Conservation (phyloP, 64 coral and sea anemone genomes). For the Trachythela sp. region DNA sequence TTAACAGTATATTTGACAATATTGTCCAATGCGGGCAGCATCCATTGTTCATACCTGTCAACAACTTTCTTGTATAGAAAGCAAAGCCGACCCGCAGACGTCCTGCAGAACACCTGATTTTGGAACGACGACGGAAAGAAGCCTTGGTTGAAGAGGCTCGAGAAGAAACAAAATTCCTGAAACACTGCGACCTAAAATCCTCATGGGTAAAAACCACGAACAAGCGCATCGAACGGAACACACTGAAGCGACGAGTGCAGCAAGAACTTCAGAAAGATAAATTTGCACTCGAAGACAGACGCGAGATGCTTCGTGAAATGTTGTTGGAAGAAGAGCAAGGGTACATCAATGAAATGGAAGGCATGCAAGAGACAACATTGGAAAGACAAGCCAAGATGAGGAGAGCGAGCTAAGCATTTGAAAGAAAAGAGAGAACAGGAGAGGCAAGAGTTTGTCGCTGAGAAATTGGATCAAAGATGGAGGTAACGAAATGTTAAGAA, state of each 20-base stretch:
- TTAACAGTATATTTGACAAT: too few relatives aligned
- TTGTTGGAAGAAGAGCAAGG: conserved; percentile 74
- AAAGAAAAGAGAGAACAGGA: conserved; percentile 89
- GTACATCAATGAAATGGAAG: conserved; percentile 87
- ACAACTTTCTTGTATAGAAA: neutral
- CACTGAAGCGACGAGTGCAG: neutral
- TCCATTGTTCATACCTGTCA: too few relatives aligned
- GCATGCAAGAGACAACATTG: conserved; percentile 89
- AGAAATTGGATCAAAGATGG: conserved; percentile 96
- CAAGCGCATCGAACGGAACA: neutral
- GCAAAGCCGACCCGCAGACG: neutral
- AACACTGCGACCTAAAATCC: neutral
- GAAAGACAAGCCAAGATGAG: conserved; percentile 98
- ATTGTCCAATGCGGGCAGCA: too few relatives aligned
- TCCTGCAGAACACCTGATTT: neutral
- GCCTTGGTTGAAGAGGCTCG: neutral
- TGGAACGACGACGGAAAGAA: neutral
- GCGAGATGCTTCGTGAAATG: conserved; percentile 85
- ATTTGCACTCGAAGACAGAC: conserved; percentile 80
- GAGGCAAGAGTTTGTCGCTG: conserved; percentile 71
- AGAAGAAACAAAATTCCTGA: neutral
- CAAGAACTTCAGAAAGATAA: conserved; percentile 61
- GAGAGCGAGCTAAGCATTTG: conserved; percentile 87
- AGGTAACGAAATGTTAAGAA: conserved; percentile 49
- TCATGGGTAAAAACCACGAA: conserved; percentile 13